Evolutionary conservation across 1,140 invertebrate genomes (phyloP).

Genomic region (Pararge aegeria): DNA sequence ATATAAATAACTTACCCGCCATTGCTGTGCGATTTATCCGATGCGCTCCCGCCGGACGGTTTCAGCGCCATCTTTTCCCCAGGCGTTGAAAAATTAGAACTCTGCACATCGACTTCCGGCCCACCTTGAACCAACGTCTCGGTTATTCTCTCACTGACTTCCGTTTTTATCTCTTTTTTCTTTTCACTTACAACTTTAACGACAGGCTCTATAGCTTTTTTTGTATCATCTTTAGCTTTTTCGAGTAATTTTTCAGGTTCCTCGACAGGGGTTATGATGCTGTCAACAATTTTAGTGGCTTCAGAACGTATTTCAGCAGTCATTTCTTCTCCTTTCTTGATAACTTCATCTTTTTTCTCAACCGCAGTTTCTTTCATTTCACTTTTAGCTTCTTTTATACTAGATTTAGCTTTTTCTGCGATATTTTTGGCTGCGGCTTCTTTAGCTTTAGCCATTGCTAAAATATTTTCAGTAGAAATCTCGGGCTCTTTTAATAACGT

Average conservation of each 20-base stretch:
- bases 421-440: constrained; percentile 42
- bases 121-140: constrained; percentile 71
- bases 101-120: constrained; percentile 73
- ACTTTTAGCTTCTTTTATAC: constrained; percentile 56
- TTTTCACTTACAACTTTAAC: constrained; percentile 73
- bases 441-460: constrained; percentile 47
- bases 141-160: constrained; percentile 60
- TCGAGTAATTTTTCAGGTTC: constrained; percentile 50
- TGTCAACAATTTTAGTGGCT: constrained; percentile 64
- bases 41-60: constrained; percentile 51
- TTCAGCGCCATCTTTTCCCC: constrained; percentile 46
- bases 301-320: constrained; percentile 56
- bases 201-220: constrained; percentile 68
- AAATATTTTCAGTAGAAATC: constrained; percentile 68
- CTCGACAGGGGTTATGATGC: constrained; percentile 64
- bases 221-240: constrained; percentile 45
- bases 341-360: constrained; percentile 53
- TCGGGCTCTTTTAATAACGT: constrained; percentile 71
- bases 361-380: constrained; percentile 44
- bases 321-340: constrained; percentile 53
- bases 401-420: constrained; percentile 39
- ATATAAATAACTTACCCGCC: constrained; percentile 61
- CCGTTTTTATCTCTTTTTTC: constrained; percentile 39
- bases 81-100: constrained; percentile 71
- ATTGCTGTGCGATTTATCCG: constrained; percentile 68